These are phyloP conservation scores for Trissolcus brochymenae DNA, from an alignment of 2,888 invertebrate species.

Conservation along the genomic window DNA sequence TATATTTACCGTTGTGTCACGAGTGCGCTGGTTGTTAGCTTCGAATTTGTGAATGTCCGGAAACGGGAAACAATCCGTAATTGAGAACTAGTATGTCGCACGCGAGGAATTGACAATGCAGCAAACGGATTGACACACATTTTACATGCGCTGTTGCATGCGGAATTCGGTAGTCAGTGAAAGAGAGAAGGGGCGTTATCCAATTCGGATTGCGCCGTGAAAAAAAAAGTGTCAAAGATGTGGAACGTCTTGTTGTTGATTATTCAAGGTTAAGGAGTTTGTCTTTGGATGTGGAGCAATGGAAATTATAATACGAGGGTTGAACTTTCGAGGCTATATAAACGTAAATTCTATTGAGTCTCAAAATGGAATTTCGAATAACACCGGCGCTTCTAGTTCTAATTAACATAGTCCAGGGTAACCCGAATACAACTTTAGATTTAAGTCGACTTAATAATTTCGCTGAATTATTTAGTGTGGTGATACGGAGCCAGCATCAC, in stretches of 20 bases:
- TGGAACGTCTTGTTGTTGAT: conserved; percentile 29
- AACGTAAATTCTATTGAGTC: conserved; percentile 1
- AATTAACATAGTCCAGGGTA: conserved; percentile 6
- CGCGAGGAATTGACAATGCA: conserved; percentile 48
- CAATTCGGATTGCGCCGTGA: conserved; percentile 9
- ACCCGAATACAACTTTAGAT: conserved; percentile 15
- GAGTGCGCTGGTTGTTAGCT: conserved; percentile 44
- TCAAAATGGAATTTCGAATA: conserved; percentile 15
- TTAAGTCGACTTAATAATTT: conserved; percentile 16
- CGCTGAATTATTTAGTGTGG: not conserved
- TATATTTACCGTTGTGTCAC: conserved; percentile 48
- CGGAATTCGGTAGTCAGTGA: conserved; percentile 18
- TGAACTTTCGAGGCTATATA: conserved; percentile 1
- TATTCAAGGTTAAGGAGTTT: conserved; percentile 38
- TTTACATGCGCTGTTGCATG: conserved; percentile 42
- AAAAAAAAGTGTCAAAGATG: conserved; percentile 35
- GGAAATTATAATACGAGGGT: conserved; percentile 4
- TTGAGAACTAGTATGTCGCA: conserved; percentile 47
- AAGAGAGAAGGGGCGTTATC: conserved; percentile 6
- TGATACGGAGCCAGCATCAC: no score
- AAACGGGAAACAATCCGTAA: conserved; percentile 46
- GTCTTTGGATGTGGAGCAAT: not conserved
- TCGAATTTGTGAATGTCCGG: conserved; percentile 51
- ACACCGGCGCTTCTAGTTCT: conserved; percentile 6
- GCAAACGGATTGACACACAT: conserved; percentile 44